Conservation (phyloP, 2,888 invertebrate species). For the Orchesellides sinensis region DNA sequence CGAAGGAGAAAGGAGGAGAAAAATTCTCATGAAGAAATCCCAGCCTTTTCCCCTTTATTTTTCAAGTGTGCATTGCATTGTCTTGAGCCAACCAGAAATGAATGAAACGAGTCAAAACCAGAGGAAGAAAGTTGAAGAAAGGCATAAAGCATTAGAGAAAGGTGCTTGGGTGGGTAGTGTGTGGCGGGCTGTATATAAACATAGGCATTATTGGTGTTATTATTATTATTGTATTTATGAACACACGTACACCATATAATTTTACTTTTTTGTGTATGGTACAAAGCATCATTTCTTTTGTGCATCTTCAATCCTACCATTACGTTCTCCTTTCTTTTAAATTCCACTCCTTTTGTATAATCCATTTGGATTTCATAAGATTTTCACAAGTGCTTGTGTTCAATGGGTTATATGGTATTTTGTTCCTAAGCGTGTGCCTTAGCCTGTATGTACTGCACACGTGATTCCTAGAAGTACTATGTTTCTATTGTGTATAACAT, state of each 20-base stretch:
- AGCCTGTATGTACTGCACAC: too few species aligned
- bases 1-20: conserved; percentile 23
- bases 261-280: too few species aligned
- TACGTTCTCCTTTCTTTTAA: not conserved
- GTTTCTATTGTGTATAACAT: too few species aligned
- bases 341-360: conserved; percentile 28
- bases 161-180: not conserved
- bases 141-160: not conserved
- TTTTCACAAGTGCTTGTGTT: conserved; percentile 36
- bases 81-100: conserved; percentile 10
- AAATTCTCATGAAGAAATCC: conserved; percentile 29
- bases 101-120: conserved; percentile 46
- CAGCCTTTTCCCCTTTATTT: conserved; percentile 13
- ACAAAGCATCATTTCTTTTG: conserved; percentile 3
- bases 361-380: conserved; percentile 36
- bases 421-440: too few species aligned
- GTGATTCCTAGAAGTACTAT: too few species aligned
- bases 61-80: conserved; percentile 25
- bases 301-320: conserved; percentile 7
- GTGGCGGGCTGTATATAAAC: conserved; percentile 19
- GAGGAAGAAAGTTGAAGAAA: conserved; percentile 31
- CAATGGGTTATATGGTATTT: too few species aligned
- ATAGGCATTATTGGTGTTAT: conserved; percentile 40
- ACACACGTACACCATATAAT: conserved; percentile 14
- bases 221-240: conserved; percentile 56